Evolutionary conservation across 1,140 invertebrate species (phyloP).

Genomic region (Drusus annulatus): DNA sequence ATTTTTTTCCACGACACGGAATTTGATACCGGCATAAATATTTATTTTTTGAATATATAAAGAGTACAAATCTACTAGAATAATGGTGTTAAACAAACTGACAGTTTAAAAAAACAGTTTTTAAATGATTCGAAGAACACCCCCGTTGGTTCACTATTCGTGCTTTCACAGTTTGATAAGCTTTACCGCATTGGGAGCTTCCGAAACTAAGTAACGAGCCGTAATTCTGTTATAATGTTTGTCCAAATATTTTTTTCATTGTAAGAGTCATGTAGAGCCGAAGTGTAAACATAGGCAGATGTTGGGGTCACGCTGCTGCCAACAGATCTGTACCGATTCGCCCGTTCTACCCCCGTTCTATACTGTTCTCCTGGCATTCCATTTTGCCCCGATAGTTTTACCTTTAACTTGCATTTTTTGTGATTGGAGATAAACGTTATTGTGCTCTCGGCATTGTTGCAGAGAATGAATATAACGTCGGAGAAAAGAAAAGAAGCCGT

Average conservation of each 20-base stretch:
- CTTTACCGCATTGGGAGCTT: constrained; percentile 1
- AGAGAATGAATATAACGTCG: background rate
- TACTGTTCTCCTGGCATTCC: constrained; percentile 30
- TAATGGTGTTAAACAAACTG: too few relatives aligned
- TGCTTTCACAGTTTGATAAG: background rate
- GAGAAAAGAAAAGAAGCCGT: constrained; percentile 4
- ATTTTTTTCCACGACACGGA: too few relatives aligned
- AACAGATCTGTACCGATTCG: constrained; percentile 17
- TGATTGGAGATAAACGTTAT: constrained; percentile 27
- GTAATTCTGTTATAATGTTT: constrained; percentile 54
- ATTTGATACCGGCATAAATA: too few relatives aligned
- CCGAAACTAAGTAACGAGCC: constrained; percentile 29
- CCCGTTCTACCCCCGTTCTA: constrained; percentile 7
- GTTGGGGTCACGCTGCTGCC: constrained; percentile 24
- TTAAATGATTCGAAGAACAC: too few relatives aligned
- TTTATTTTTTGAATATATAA: too few relatives aligned
- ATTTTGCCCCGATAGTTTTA: constrained; percentile 17
- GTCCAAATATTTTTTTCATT: constrained; percentile 56
- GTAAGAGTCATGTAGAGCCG: constrained; percentile 49
- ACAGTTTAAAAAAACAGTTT: too few relatives aligned
- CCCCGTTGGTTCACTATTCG: too few relatives aligned
- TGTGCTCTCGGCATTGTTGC: constrained; percentile 20
- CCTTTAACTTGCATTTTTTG: constrained; percentile 39
- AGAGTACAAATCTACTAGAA: too few relatives aligned
- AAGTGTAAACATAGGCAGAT: constrained; percentile 57